phyloP scores from a whole-genome alignment of 2,797 vertebrate genomes.

The Triplophysa bombifrons region DNA sequence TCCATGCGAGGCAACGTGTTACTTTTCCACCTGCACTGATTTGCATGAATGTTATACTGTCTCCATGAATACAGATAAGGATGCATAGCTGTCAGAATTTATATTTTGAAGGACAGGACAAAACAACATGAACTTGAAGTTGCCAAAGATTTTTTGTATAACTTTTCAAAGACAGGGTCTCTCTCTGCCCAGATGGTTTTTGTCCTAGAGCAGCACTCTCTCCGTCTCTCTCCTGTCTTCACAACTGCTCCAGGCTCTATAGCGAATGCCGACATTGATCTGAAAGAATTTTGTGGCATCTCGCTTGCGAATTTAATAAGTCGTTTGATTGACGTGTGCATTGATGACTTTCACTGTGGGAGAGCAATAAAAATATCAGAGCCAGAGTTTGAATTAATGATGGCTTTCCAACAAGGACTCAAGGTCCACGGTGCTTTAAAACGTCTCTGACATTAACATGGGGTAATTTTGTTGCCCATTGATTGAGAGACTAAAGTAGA shows the following conservation, averaged over 20 bases:
- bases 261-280: constrained; percentile 25
- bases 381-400: constrained; percentile 48
- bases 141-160: constrained; percentile 67
- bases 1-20: not conserved
- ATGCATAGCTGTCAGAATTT: not conserved
- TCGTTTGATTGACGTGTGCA: constrained; percentile 42
- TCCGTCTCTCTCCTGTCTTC: not conserved
- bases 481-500: constrained; percentile 57
- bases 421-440: constrained; percentile 23
- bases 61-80: not conserved
- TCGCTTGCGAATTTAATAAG: constrained; percentile 40
- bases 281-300: constrained; percentile 15
- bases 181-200: constrained; percentile 67
- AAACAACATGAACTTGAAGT: not conserved
- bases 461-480: constrained; percentile 36
- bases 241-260: not conserved
- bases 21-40: not conserved
- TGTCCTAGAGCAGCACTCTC: constrained; percentile 64
- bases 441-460: constrained; percentile 21
- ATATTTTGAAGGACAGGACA: not conserved
- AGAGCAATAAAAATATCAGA: constrained; percentile 42
- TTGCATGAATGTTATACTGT: not conserved
- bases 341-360: constrained; percentile 45
- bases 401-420: constrained; percentile 23
- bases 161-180: constrained; percentile 70